These are phyloP conservation scores for Cecropterus lyciades DNA, from an alignment of 1,140 invertebrate species.

Conservation along the genomic window DNA sequence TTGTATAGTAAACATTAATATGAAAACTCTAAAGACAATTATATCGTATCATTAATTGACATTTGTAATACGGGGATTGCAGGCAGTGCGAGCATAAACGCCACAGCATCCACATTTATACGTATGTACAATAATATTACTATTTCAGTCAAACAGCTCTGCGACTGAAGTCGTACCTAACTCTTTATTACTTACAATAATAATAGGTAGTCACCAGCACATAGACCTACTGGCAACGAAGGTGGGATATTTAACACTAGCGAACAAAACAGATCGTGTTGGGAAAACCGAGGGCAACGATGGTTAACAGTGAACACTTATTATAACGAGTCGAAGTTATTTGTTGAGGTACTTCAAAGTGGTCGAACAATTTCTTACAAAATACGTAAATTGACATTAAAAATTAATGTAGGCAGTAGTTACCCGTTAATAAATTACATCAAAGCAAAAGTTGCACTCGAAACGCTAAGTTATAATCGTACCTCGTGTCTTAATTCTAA, in stretches of 20 bases:
- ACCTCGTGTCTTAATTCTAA: neutral
- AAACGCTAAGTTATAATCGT: neutral
- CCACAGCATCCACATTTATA: slow-evolving; percentile 80
- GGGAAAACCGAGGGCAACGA: slow-evolving; percentile 28
- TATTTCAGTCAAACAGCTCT: slow-evolving; percentile 61
- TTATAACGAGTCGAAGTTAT: neutral
- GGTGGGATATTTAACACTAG: slow-evolving; percentile 71
- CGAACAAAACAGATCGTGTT: slow-evolving; percentile 23
- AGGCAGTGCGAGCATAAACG: slow-evolving; percentile 69
- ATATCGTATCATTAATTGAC: slow-evolving; percentile 75
- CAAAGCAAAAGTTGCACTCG: no score
- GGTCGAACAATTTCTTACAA: neutral
- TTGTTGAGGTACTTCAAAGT: neutral
- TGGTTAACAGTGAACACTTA: slow-evolving; percentile 9
- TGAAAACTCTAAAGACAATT: slow-evolving; percentile 36
- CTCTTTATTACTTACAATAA: slow-evolving; percentile 56
- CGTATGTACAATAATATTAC: slow-evolving; percentile 63
- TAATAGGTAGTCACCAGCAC: slow-evolving; percentile 55
- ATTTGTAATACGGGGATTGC: slow-evolving; percentile 60
- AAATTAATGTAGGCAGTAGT: no score
- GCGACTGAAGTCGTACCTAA: slow-evolving; percentile 61
- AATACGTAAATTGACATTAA: neutral
- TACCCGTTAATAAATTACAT: no score
- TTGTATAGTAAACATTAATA: slow-evolving; percentile 22
- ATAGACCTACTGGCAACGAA: slow-evolving; percentile 49